These are phyloP conservation scores for Bos javanicus DNA, from an alignment of 2,113 vertebrate species.

Conservation along the genomic window DNA sequence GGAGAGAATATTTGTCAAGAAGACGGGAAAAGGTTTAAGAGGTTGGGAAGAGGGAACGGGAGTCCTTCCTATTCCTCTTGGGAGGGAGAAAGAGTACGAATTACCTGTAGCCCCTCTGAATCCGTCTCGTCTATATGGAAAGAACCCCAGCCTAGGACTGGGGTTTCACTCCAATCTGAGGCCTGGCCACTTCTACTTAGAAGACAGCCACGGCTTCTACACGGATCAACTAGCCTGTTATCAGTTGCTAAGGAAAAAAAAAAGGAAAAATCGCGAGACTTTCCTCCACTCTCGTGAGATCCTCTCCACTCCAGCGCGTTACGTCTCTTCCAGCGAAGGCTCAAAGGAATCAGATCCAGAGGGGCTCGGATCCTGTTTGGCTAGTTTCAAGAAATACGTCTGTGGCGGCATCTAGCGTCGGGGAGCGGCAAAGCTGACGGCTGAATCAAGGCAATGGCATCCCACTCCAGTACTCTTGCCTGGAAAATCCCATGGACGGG, in stretches of 20 bases:
- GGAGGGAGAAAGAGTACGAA: background rate
- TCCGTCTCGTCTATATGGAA: conserved; percentile 61
- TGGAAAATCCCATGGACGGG: too few species aligned
- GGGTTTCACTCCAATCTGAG: conserved; percentile 41
- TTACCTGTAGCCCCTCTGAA: conserved; percentile 70
- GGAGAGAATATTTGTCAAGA: background rate
- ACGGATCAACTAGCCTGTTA: accelerated
- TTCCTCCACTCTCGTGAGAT: conserved; percentile 7
- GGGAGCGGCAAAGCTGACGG: background rate
- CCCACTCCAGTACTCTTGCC: too few species aligned
- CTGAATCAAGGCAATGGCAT: background rate
- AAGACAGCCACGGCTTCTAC: background rate
- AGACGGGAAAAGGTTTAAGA: background rate
- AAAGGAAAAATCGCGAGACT: conserved; percentile 38
- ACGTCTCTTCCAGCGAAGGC: background rate
- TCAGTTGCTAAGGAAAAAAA: background rate
- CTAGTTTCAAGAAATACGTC: background rate
- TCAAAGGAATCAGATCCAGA: too few species aligned
- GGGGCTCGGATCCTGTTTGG: background rate
- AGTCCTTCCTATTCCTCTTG: background rate
- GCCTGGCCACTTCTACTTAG: background rate
- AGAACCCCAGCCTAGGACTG: conserved; percentile 59
- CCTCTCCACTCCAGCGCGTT: background rate
- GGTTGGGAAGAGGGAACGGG: background rate
- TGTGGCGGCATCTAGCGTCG: conserved; percentile 36